Conservation (phyloP, 1,140 invertebrate genomes). For the Marisa cornuarietis region DNA sequence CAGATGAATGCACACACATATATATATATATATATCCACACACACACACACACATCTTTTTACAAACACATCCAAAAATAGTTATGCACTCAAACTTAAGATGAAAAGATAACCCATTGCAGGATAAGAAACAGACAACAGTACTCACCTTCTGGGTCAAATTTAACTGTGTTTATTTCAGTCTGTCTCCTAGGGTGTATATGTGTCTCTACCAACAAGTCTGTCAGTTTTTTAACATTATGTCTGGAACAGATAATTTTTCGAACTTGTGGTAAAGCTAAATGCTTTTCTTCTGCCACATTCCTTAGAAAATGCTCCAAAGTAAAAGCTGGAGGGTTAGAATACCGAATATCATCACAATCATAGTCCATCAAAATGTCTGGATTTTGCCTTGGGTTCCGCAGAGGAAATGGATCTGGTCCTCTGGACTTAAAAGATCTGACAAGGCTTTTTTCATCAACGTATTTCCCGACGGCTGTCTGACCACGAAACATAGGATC, state of each 20-base stretch:
- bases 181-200: constrained; percentile 25
- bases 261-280: constrained; percentile 47
- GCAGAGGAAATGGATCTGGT: constrained; percentile 53
- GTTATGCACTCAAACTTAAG: too few species aligned
- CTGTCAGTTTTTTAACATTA: constrained; percentile 61
- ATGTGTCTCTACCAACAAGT: constrained; percentile 48
- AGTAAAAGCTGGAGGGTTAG: constrained; percentile 57
- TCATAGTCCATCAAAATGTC: constrained; percentile 46
- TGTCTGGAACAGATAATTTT: constrained; percentile 54
- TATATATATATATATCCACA: constrained; percentile 2
- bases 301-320: constrained; percentile 57
- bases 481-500: constrained; percentile 55
- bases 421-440: constrained; percentile 59
- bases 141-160: constrained; percentile 49
- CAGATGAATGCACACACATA: neutral
- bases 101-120: neutral
- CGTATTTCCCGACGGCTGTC: constrained; percentile 55
- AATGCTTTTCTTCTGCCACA: constrained; percentile 41
- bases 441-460: constrained; percentile 57
- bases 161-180: constrained; percentile 34
- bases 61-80: neutral
- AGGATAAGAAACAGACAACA: neutral
- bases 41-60: neutral
- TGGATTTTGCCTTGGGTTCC: constrained; percentile 41
- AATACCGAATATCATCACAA: constrained; percentile 53